phyloP scores from a whole-genome alignment of 2,797 vertebrate species.

The Amblyraja radiata region DNA sequence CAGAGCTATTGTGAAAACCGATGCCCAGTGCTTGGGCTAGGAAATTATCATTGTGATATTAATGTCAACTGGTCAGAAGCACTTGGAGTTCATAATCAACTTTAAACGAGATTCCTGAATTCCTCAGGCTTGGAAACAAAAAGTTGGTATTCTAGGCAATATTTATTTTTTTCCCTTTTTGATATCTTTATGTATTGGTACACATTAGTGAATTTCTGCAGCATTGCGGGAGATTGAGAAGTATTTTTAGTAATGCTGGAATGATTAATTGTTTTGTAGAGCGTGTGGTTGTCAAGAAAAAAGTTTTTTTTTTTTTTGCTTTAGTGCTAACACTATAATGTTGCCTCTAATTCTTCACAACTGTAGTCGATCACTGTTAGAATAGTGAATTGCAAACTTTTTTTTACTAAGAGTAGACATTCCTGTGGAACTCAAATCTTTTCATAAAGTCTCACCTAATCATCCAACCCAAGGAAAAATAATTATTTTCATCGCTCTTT shows the following conservation, averaged over 20 bases:
- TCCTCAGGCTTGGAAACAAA: not conserved
- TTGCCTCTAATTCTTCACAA: not conserved
- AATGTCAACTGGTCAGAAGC: not conserved
- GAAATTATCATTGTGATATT: not conserved
- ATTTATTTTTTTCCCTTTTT: not conserved
- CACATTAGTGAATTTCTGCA: not conserved
- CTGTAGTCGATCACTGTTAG: not conserved
- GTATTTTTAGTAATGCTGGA: not conserved
- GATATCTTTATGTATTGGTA: not conserved
- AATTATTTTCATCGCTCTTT: not conserved
- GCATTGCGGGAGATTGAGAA: not conserved
- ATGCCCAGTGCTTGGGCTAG: not conserved
- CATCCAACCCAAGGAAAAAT: not conserved
- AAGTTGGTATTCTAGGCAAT: not conserved
- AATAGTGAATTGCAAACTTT: not conserved
- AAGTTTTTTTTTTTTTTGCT: too few relatives aligned
- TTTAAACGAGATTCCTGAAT: not conserved
- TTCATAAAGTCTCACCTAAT: not conserved
- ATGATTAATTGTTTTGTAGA: not conserved
- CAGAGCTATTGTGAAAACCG: not conserved
- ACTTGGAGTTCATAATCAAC: not conserved
- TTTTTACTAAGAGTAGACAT: not conserved
- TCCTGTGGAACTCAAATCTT: not conserved
- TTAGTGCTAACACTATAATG: not conserved
- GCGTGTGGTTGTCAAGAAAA: not conserved